Evolutionary conservation across 2,113 vertebrate species (phyloP).

Genomic region (Oxyruncus cristatus): DNA sequence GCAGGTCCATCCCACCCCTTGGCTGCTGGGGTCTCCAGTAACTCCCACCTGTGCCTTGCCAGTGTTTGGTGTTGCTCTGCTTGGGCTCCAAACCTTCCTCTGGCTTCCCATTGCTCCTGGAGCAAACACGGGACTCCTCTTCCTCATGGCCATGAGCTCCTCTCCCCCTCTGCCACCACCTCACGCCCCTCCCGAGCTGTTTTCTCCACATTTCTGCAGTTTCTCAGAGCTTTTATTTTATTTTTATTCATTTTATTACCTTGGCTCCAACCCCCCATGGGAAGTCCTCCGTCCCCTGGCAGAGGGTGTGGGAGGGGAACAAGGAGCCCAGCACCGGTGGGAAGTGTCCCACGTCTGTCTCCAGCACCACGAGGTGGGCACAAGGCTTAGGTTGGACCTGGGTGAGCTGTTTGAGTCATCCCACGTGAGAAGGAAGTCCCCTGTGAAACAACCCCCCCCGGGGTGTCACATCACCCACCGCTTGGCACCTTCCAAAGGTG

Average conservation of each 20-base stretch:
- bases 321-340: neutral
- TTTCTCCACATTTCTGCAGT: neutral
- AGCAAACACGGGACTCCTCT: neutral
- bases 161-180: neutral
- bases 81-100: neutral
- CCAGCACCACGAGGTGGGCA: neutral
- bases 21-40: neutral
- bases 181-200: neutral
- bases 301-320: neutral
- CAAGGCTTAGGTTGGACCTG: neutral
- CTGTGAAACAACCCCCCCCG: neutral
- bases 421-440: rapidly evolving
- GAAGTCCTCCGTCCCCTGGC: neutral
- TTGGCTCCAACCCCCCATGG: neutral
- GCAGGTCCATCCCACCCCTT: neutral
- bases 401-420: neutral
- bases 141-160: neutral
- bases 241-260: too few species aligned
- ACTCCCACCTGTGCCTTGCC: neutral
- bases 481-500: neutral
- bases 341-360: neutral
- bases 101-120: neutral
- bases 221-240: neutral
- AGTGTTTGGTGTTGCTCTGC: neutral
- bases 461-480: neutral